These are phyloP conservation scores for Sphyrna mokarran DNA, from an alignment of 2,113 vertebrate genomes.

Conservation along the genomic window DNA sequence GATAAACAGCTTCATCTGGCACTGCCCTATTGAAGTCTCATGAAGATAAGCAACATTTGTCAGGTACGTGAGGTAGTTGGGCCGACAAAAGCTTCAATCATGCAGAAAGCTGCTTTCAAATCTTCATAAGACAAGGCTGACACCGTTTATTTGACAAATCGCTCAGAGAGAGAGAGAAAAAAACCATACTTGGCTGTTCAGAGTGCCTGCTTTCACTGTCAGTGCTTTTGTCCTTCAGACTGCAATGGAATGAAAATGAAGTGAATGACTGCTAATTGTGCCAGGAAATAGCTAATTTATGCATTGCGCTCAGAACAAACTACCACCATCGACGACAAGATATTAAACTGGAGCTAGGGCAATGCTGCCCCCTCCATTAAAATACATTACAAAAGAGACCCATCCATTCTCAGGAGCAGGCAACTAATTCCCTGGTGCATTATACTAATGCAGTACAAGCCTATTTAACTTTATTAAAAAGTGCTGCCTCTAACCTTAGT, in stretches of 20 bases:
- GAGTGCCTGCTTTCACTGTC: conserved; percentile 63
- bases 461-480: conserved; percentile 13
- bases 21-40: conserved; percentile 43
- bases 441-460: not conserved
- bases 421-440: conserved; percentile 19
- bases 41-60: conserved; percentile 67
- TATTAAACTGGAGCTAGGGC: not conserved
- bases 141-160: conserved; percentile 86
- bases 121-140: conserved; percentile 74
- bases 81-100: conserved; percentile 77
- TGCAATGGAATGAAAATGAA: conserved; percentile 59
- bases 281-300: conserved; percentile 59
- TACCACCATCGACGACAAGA: not conserved
- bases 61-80: conserved; percentile 57
- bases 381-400: not conserved
- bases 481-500: not conserved
- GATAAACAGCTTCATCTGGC: conserved; percentile 9
- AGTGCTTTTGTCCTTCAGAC: conserved; percentile 65
- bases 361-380: not conserved
- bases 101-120: conserved; percentile 77
- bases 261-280: conserved; percentile 59
- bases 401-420: not conserved
- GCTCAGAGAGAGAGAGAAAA: conserved; percentile 54
- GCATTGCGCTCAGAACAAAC: conserved; percentile 45
- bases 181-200: conserved; percentile 63